phyloP scores from a whole-genome alignment of 1,140 invertebrate genomes.

The Amphibalanus amphitrite region DNA sequence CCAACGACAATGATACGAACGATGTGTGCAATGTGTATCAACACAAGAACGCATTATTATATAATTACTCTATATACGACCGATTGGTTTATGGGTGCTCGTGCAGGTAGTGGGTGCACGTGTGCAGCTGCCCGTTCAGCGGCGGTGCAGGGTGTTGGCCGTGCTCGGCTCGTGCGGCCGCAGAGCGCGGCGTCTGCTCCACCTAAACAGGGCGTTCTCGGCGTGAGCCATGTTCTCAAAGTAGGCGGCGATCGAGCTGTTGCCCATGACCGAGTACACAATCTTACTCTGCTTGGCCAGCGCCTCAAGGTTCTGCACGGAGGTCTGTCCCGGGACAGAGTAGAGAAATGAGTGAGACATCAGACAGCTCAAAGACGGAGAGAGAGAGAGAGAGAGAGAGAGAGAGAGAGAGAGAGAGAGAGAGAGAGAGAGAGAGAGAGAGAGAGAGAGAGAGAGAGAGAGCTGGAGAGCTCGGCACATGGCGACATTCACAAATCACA shows the following conservation, averaged over 20 bases:
- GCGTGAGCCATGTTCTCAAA: slow-evolving; percentile 83
- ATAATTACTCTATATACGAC: no score
- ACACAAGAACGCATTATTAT: no score
- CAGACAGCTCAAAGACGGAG: background rate
- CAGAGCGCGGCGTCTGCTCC: no score
- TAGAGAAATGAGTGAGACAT: background rate
- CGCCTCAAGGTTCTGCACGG: slow-evolving; percentile 71
- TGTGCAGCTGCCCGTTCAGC: no score
- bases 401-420: slow-evolving; percentile 3
- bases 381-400: slow-evolving; percentile 1
- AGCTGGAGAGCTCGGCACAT: slow-evolving; percentile 3
- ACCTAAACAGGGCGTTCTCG: slow-evolving; percentile 72
- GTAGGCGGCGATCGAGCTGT: slow-evolving; percentile 60
- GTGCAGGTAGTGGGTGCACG: no score
- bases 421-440: background rate
- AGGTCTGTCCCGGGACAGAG: slow-evolving; percentile 36
- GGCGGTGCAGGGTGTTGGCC: no score
- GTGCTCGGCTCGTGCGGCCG: no score
- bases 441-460: background rate
- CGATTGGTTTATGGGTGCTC: no score
- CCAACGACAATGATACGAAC: no score
- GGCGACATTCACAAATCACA: no score
- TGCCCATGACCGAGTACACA: slow-evolving; percentile 73
- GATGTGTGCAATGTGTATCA: no score
- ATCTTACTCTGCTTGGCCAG: slow-evolving; percentile 68